Percentiles rank a stretch among this genome's conserved stretches.
Conservation (phyloP, 1,140 invertebrate genomes). For the Drosophila azteca region DNA sequence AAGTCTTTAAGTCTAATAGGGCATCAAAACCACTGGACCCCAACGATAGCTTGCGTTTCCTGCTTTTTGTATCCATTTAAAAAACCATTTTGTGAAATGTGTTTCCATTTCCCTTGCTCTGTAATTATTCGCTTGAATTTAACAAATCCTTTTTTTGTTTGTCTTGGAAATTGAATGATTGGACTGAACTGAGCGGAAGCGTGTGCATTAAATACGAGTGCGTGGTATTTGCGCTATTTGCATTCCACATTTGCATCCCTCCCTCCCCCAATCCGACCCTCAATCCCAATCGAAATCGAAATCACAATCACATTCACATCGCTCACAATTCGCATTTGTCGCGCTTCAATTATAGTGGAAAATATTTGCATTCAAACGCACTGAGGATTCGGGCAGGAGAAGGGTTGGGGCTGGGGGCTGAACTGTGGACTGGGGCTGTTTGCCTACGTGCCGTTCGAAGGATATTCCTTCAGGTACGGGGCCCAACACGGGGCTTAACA, state of each 20-base stretch:
- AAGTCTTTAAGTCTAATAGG: too few relatives aligned
- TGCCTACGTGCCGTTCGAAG: constrained; percentile 59
- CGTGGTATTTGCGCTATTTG: constrained; percentile 32
- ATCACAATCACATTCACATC: constrained; percentile 32
- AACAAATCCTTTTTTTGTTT: constrained; percentile 32
- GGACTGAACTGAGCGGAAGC: constrained; percentile 1
- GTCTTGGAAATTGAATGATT: constrained; percentile 40
- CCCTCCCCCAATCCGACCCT: background rate
- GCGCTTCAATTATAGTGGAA: constrained; percentile 59
- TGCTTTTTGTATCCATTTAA: constrained; percentile 26
- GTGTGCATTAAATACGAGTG: constrained; percentile 30
- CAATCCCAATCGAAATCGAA: constrained; percentile 18
- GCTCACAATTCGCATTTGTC: constrained; percentile 54
- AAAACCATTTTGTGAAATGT: constrained; percentile 25
- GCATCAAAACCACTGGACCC: too few relatives aligned
- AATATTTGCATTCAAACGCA: constrained; percentile 61
- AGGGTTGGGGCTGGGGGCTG: background rate
- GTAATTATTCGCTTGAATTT: constrained; percentile 4
- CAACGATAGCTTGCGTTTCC: too few relatives aligned
- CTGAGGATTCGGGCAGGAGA: background rate
- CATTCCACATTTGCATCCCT: background rate
- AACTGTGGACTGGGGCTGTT: background rate
- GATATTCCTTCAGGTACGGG: constrained; percentile 39
- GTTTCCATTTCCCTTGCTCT: background rate
- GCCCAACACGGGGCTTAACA: background rate